Conservation (phyloP, 2,797 vertebrate species). For the Luscinia megarhynchos region DNA sequence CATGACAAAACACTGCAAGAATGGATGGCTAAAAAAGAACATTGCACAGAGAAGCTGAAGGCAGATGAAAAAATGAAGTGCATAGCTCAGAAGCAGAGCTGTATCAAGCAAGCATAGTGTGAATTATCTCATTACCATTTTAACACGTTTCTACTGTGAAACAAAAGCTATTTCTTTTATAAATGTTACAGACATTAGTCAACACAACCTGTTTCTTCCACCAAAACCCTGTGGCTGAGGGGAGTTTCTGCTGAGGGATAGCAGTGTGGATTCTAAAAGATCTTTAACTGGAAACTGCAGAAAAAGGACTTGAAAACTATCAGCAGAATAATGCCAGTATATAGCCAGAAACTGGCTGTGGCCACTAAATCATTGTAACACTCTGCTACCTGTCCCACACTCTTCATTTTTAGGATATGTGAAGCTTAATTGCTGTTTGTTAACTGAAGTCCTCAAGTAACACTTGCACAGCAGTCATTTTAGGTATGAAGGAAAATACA, state of each 20-base stretch:
- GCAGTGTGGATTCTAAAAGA: neutral
- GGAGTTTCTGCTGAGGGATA: neutral
- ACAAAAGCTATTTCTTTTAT: neutral
- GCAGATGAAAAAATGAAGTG: neutral
- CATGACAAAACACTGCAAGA: neutral
- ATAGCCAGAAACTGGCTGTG: neutral
- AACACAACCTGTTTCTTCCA: neutral
- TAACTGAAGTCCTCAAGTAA: neutral
- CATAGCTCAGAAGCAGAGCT: neutral
- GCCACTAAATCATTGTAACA: neutral
- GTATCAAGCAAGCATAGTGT: neutral
- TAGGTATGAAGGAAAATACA: neutral
- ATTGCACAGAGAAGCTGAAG: neutral
- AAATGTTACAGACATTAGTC: neutral
- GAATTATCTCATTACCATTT: neutral
- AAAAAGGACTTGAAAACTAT: neutral
- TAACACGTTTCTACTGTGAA: neutral
- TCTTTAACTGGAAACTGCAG: neutral
- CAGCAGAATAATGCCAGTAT: neutral
- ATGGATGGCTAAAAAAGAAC: neutral
- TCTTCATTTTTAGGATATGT: neutral
- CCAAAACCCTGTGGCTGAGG: neutral
- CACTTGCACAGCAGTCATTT: neutral
- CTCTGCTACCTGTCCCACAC: neutral
- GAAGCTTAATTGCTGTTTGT: neutral